Conservation (phyloP, 2,888 invertebrate genomes). For the Zaprionus bogoriensis region DNA sequence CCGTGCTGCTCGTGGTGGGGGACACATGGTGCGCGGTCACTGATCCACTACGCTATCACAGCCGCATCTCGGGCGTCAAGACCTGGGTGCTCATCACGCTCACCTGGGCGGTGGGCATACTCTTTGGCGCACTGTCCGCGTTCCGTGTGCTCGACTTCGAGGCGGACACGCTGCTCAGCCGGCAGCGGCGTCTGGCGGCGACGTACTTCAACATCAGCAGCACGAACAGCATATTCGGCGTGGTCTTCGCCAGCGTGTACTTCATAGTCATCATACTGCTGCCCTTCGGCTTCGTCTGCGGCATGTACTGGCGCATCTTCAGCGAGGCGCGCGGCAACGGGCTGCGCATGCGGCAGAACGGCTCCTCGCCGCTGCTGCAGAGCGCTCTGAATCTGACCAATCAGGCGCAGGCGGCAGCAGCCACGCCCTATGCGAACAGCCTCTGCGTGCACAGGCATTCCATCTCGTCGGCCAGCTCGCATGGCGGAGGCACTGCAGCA, state of each 20-base stretch:
- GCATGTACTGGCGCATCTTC: slow-evolving; percentile 83
- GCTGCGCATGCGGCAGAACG: slow-evolving; percentile 82
- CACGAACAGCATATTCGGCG: slow-evolving; percentile 76
- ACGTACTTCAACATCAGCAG: slow-evolving; percentile 67
- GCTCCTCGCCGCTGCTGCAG: slow-evolving; percentile 82
- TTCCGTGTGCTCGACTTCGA: slow-evolving; percentile 81
- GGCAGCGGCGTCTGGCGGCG: slow-evolving; percentile 65
- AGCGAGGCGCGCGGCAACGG: slow-evolving; percentile 83
- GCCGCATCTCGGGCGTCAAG: slow-evolving; percentile 83
- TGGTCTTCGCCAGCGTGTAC: slow-evolving; percentile 80
- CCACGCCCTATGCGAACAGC: slow-evolving; percentile 68
- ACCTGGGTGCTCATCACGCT: slow-evolving; percentile 82
- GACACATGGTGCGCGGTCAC: slow-evolving; percentile 86
- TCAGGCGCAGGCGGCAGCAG: slow-evolving; percentile 47
- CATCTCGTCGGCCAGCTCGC: slow-evolving; percentile 78
- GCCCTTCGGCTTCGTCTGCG: slow-evolving; percentile 82
- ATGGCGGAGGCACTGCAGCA: slow-evolving; percentile 59
- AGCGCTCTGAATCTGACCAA: slow-evolving; percentile 82
- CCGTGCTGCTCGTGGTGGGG: slow-evolving; percentile 82
- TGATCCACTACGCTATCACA: slow-evolving; percentile 85
- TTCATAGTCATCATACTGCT: slow-evolving; percentile 82
- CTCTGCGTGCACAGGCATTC: slow-evolving; percentile 79
- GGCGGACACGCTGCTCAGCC: slow-evolving; percentile 72
- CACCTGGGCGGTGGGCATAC: slow-evolving; percentile 82
- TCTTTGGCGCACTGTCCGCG: slow-evolving; percentile 82